Evolutionary conservation across 2,888 invertebrate species (phyloP), one percentile per base, ranked within the genome.

Genomic region (Polymixis lichenea): DNA sequence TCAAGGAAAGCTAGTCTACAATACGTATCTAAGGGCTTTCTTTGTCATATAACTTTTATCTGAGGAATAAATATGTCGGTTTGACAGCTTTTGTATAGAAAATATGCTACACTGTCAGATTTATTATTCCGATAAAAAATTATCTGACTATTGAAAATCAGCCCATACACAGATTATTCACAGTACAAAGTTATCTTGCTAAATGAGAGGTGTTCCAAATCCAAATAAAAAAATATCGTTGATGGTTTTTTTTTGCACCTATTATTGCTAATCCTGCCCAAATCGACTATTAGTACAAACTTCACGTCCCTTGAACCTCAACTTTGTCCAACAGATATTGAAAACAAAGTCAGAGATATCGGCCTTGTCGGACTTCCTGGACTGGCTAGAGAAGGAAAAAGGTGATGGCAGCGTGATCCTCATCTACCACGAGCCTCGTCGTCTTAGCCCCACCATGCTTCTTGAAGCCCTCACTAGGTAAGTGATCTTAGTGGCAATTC

Each of bases 281-380:
- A 25, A 65, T 22, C 1, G 8, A 61, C 8, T 51, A 51, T 51
- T 6, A 7, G 17, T 17, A 5, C 22, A 17, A 51, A 51, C 9
- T 28, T 17, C 6, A 49, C 2, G 9, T 17, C 1, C 7, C 4
- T 49, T 15, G 38, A 55, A 71, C 11, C 2, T 2, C 13, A 15
- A 38, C 38, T 55, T 81, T 79, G 17, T n/a, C 55, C 87, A 82
- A 55, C 92, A 97, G 97, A 97, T 97, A 88, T 89, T 98, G 82
- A 97, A 97, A 92, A 97, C 97, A n/a, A 97, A 97, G 92, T 97
- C 97, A 76, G 97, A 97, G 90, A 96, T 97, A 85, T 97, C 97
- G 0, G 97, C 97, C 0, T 91, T 98, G 71, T 93, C 96, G 17
- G 97, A 97, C 79, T 97, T 97, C 89, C 90, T 97, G 72, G 96